Conservation (phyloP, 2,113 vertebrate species). For the Canis aureus region DNA sequence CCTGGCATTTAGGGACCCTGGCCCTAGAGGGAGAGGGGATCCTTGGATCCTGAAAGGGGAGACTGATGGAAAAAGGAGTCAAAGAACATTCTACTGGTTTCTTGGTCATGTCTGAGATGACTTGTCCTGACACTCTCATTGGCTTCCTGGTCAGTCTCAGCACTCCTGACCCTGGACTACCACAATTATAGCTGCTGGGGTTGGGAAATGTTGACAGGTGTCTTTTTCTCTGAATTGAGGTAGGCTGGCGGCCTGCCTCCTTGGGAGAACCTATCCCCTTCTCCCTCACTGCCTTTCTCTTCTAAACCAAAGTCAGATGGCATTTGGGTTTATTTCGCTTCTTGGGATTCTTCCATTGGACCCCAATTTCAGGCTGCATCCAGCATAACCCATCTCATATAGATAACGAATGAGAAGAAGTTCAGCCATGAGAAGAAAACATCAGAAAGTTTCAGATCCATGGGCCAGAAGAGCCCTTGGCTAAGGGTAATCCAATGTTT, state of each 20-base stretch:
- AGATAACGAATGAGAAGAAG: background rate
- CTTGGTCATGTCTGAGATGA: background rate
- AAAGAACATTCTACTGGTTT: background rate
- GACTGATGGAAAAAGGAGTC: background rate
- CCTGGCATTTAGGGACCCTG: background rate
- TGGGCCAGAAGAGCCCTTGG: background rate
- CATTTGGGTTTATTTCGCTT: constrained; percentile 1
- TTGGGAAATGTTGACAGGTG: background rate
- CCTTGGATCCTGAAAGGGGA: constrained; percentile 23
- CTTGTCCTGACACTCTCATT: background rate
- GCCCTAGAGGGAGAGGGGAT: background rate
- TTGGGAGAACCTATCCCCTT: background rate
- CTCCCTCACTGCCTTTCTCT: background rate
- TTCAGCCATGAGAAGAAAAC: background rate
- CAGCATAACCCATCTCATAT: background rate
- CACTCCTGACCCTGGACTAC: background rate
- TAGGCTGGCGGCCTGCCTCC: background rate
- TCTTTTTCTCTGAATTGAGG: background rate
- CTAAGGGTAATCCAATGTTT: background rate
- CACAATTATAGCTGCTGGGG: background rate
- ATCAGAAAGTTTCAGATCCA: background rate
- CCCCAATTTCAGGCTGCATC: background rate
- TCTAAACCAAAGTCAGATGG: background rate
- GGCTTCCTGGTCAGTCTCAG: background rate
- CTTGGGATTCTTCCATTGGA: background rate